Base-by-base conservation (phyloP, 2,888 invertebrate species). In the Cataglyphis albicans region DNA sequence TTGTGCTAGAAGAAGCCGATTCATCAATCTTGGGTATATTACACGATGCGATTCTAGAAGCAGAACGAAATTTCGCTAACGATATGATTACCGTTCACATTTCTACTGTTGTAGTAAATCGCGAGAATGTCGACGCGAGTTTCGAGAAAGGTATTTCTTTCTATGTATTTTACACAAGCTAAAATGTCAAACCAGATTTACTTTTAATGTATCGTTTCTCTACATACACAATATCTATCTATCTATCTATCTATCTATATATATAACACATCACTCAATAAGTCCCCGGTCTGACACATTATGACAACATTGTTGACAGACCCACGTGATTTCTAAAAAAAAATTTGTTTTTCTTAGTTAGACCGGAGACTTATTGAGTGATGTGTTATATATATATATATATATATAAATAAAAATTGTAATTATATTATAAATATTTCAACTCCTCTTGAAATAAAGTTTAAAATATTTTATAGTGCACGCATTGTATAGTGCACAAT, bases 1-100 rank as follows among this genome's bases (percentile, higher is more conserved):
- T 94, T 73, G 92, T 93, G 21, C 70, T 93, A 38, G 94, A 94
- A 72, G 89, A 92, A 65, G 87, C 91, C 3, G 94, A 94, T 61
- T 82, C 83, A 7, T 73, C 88, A 29, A 89, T 92, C 7, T 82
- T 92, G 38, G 83, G 83, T 38, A 83, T 89, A 7, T 48, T 94
- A 7, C 91, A 93, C 84, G 90, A 92, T 0, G 90, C 92, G 12
- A 86, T 92, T 4, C 85, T 92, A 0, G 86, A 86, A 1, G 92
- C 92, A 9, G 92, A 94, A 84, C 91, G 88, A 48, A 88, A 89
- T 41, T 89, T 89, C 32, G 91, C 87, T 3, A 87, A 88, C 12
- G 90, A 87, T 29, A 59, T 90, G 12, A 86, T 94, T 35, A 90
- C 82, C 9, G 83, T 95, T 1, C 87, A 93, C 3, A 89, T 93